Percentiles rank a stretch among this genome's conserved stretches.
These are phyloP conservation scores for Drosophila robusta DNA, from an alignment of 2,888 invertebrate species.

Conservation along the genomic window DNA sequence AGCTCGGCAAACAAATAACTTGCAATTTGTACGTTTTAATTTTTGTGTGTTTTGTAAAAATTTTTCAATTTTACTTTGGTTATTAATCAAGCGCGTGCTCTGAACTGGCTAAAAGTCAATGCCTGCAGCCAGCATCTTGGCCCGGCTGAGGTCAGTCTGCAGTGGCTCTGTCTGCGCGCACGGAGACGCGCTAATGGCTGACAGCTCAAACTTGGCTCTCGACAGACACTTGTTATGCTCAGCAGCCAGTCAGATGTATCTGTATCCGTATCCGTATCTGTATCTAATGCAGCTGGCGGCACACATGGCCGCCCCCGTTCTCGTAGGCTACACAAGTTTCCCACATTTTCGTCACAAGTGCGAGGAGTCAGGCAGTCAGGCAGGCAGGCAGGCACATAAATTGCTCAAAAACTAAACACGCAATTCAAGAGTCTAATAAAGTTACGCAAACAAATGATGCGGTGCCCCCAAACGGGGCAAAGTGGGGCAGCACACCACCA, in stretches of 20 bases:
- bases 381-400: slow-evolving; percentile 59
- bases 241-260: neutral
- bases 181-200: neutral
- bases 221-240: slow-evolving; percentile 38
- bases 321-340: slow-evolving; percentile 54
- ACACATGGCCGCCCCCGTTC: slow-evolving; percentile 54
- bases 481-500: slow-evolving; percentile 65
- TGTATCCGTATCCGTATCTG: slow-evolving; percentile 11
- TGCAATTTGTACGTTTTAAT: slow-evolving; percentile 83
- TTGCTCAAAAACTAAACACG: slow-evolving; percentile 78
- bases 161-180: neutral
- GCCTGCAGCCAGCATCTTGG: slow-evolving; percentile 10
- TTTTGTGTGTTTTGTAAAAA: slow-evolving; percentile 75
- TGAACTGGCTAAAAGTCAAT: slow-evolving; percentile 28
- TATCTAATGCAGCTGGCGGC: slow-evolving; percentile 45
- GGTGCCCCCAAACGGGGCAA: slow-evolving; percentile 67
- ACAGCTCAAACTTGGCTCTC: neutral
- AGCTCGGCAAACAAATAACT: slow-evolving; percentile 78
- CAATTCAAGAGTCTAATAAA: slow-evolving; percentile 81
- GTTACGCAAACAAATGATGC: slow-evolving; percentile 82
- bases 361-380: slow-evolving; percentile 26
- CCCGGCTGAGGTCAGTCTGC: slow-evolving; percentile 17
- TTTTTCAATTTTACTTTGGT: slow-evolving; percentile 80
- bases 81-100: slow-evolving; percentile 76
- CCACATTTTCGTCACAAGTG: slow-evolving; percentile 68